Conservation (phyloP, 1,140 invertebrate genomes). For the Trachelipus rathkii region DNA sequence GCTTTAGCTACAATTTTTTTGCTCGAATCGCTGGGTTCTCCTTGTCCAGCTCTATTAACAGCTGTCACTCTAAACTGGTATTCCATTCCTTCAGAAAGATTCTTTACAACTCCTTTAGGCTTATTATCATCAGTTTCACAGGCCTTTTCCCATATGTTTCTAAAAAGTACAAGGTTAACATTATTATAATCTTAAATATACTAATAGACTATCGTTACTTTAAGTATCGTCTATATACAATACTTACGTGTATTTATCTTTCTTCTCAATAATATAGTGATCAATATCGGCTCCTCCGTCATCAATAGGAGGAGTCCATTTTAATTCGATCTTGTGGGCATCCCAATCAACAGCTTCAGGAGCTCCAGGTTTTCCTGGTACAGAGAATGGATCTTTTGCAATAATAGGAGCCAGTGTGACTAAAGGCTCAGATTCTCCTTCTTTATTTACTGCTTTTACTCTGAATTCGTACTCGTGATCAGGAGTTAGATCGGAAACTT, state of each 20-base stretch:
- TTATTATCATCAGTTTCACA: slow-evolving; percentile 68
- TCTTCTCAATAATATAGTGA: slow-evolving; percentile 94
- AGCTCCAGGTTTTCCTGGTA: slow-evolving; percentile 73
- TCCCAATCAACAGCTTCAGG: slow-evolving; percentile 89
- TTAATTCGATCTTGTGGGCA: slow-evolving; percentile 80
- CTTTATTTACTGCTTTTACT: slow-evolving; percentile 93
- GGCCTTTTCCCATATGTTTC: slow-evolving; percentile 85
- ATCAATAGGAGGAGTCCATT: slow-evolving; percentile 65
- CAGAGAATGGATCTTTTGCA: slow-evolving; percentile 96
- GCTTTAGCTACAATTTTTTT: slow-evolving; percentile 89
- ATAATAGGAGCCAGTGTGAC: slow-evolving; percentile 85
- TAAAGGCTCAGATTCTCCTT: slow-evolving; percentile 94
- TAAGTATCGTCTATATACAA: neutral
- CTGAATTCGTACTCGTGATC: slow-evolving; percentile 97
- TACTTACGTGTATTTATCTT: slow-evolving; percentile 76
- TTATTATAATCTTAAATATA: too few relatives aligned
- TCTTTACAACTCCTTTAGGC: slow-evolving; percentile 70
- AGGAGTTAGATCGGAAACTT: slow-evolving; percentile 79
- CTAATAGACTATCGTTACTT: neutral
- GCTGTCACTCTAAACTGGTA: slow-evolving; percentile 98
- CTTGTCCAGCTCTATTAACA: slow-evolving; percentile 88
- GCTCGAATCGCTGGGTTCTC: slow-evolving; percentile 69
- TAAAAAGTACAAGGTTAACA: slow-evolving; percentile 47
- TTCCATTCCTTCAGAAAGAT: slow-evolving; percentile 91
- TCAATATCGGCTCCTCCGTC: slow-evolving; percentile 89